Evolutionary conservation across 2,797 vertebrate genomes (phyloP).

Genomic region (Hirundo rustica): DNA sequence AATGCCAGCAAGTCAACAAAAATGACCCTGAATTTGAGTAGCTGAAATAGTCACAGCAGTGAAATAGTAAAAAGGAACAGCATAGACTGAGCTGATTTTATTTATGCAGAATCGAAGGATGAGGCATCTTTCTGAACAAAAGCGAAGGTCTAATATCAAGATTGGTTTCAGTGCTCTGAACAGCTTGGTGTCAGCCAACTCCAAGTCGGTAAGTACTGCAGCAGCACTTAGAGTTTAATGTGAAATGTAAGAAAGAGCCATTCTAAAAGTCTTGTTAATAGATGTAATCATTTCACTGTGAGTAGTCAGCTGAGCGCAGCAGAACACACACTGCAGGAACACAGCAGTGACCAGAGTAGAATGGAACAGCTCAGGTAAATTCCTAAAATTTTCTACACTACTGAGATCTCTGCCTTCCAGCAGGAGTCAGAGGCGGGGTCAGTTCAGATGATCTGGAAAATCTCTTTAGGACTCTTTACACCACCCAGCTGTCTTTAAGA

Average conservation of each 20-base stretch:
- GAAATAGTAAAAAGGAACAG: neutral
- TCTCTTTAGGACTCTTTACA: neutral
- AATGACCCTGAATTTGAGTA: neutral
- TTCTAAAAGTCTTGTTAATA: neutral
- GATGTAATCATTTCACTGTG: neutral
- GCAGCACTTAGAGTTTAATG: neutral
- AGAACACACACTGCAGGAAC: neutral
- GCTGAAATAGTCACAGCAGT: neutral
- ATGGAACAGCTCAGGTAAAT: neutral
- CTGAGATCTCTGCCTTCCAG: neutral
- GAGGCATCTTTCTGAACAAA: constrained; percentile 92
- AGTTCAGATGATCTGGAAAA: neutral
- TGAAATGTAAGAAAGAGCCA: neutral
- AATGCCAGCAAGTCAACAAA: neutral
- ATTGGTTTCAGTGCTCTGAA: constrained; percentile 89
- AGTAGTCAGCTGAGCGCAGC: neutral
- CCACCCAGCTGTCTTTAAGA: neutral
- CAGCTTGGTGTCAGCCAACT: constrained; percentile 86
- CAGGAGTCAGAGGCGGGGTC: neutral
- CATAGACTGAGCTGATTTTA: neutral
- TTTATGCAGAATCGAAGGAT: constrained; percentile 84
- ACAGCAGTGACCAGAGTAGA: neutral
- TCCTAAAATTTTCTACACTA: neutral
- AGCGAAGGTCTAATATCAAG: constrained; percentile 93
- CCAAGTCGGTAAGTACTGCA: constrained; percentile 75